phyloP scores from a whole-genome alignment of 2,797 vertebrate species.

The Intellagama lesueurii region DNA sequence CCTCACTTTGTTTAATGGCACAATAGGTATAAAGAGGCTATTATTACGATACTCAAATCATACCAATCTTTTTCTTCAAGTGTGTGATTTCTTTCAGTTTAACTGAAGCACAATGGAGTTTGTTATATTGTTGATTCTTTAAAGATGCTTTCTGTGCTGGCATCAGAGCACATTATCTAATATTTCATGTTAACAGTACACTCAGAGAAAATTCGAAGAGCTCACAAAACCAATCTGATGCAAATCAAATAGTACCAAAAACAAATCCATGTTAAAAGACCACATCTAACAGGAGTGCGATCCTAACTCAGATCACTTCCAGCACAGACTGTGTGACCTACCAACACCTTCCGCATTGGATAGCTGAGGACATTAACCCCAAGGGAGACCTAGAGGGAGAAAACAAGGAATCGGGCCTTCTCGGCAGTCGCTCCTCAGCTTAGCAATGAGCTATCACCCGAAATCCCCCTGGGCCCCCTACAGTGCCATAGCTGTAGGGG shows the following conservation, averaged over 20 bases:
- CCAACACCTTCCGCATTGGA: too few species aligned
- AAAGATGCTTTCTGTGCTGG: not conserved
- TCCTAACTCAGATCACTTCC: too few species aligned
- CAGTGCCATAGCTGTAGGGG: too few species aligned
- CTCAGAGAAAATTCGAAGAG: not conserved
- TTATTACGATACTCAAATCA: not conserved
- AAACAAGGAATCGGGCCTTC: too few species aligned
- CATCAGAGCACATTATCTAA: not conserved
- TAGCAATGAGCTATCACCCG: too few species aligned
- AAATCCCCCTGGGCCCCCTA: too few species aligned
- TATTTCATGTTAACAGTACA: not conserved
- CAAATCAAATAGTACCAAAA: not conserved
- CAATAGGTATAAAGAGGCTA: not conserved
- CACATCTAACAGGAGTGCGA: not conserved
- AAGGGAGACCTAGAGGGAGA: too few species aligned
- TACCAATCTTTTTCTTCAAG: not conserved
- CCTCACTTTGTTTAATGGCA: not conserved
- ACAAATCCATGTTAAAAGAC: not conserved
- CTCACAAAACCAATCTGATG: not conserved
- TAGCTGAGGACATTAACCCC: too few species aligned
- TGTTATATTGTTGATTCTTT: not conserved
- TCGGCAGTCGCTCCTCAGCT: too few species aligned
- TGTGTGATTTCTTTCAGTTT: not conserved
- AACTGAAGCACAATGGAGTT: not conserved
- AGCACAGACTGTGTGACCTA: too few species aligned